These are phyloP conservation scores for Sander lucioperca DNA, from an alignment of 2,113 vertebrate genomes.

Conservation along the genomic window DNA sequence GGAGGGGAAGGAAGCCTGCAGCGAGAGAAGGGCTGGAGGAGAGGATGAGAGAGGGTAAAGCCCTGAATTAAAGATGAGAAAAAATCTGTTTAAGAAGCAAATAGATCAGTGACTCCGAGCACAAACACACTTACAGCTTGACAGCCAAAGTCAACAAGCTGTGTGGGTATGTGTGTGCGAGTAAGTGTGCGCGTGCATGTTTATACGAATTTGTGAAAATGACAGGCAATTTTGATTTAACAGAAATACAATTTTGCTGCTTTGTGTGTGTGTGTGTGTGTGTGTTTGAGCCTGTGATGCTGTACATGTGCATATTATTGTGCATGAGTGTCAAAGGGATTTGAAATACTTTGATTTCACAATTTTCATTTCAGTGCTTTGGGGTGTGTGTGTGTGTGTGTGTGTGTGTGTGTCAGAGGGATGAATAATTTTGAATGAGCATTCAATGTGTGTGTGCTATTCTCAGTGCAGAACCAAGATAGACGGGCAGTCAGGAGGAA, in stretches of 20 bases:
- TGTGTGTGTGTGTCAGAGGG: background rate
- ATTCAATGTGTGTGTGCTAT: background rate
- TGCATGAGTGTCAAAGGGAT: background rate
- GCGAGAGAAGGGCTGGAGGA: constrained; percentile 2
- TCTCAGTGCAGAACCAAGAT: background rate
- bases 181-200: background rate
- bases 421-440: constrained; percentile 9
- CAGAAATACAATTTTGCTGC: constrained; percentile 3
- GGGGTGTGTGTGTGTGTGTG: background rate
- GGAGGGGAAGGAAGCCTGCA: constrained; percentile 18
- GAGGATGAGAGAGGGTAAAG: background rate
- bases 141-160: constrained; percentile 41
- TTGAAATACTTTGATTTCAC: constrained; percentile 34
- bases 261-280: background rate
- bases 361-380: constrained; percentile 33
- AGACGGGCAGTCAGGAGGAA: background rate
- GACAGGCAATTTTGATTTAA: constrained; percentile 6
- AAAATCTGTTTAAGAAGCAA: constrained; percentile 44
- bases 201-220: background rate
- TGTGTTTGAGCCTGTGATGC: background rate
- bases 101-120: constrained; percentile 39
- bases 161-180: background rate
- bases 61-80: constrained; percentile 61
- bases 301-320: background rate
- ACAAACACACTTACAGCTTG: constrained; percentile 30